Conservation (phyloP, 2,888 invertebrate genomes). For the Ennomos quercinarius region DNA sequence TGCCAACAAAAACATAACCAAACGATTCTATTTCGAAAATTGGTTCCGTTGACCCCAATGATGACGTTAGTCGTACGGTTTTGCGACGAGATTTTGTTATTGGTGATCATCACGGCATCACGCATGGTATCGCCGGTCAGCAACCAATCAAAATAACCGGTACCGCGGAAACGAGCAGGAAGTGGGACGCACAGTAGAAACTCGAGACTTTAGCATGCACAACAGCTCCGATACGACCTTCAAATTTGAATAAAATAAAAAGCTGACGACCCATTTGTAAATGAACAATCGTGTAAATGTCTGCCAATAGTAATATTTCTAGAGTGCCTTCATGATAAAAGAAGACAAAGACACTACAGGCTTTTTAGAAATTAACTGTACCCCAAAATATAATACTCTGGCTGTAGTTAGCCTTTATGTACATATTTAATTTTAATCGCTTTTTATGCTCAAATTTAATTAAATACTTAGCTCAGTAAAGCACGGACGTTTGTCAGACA, state of each 20-base stretch:
- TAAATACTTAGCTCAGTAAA: slow-evolving; percentile 12
- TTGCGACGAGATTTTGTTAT: slow-evolving; percentile 60
- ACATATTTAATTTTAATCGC: too few species aligned
- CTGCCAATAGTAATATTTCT: background rate
- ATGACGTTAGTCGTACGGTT: slow-evolving; percentile 51
- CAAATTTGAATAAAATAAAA: slow-evolving; percentile 64
- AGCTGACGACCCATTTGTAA: slow-evolving; percentile 43
- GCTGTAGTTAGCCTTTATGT: too few species aligned
- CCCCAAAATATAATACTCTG: too few species aligned
- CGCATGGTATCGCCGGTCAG: slow-evolving; percentile 42
- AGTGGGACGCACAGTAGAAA: slow-evolving; percentile 75
- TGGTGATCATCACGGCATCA: slow-evolving; percentile 57
- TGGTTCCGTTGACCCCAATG: slow-evolving; percentile 72
- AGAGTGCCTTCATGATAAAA: background rate
- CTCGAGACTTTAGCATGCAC: slow-evolving; percentile 61
- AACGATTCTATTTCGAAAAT: slow-evolving; percentile 51
- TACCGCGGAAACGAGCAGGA: slow-evolving; percentile 62
- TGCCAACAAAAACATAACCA: slow-evolving; percentile 39
- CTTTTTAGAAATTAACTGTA: too few species aligned
- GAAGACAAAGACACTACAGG: slow-evolving; percentile 1
- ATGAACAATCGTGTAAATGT: slow-evolving; percentile 6
- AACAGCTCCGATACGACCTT: slow-evolving; percentile 65
- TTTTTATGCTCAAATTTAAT: slow-evolving; percentile 30
- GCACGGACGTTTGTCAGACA: slow-evolving; percentile 12
- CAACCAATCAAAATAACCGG: slow-evolving; percentile 67